Base-by-base conservation (phyloP, 2,797 vertebrate genomes). In the Lateolabrax maculatus region DNA sequence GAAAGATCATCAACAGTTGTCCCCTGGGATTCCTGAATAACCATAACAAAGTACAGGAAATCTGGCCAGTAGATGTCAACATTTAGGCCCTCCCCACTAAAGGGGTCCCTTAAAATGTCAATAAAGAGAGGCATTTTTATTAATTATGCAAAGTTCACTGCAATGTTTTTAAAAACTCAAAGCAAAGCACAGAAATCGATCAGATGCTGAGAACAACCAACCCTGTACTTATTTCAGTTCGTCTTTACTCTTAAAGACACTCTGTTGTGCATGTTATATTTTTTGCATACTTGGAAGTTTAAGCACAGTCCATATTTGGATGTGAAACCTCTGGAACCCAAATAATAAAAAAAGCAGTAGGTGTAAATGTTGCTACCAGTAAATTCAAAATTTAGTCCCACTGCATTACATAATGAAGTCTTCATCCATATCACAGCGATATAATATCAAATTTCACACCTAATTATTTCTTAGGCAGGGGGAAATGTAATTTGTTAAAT, bases 381-480 rank as follows among this genome's bases (percentile, higher is more conserved):
- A 39, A 18, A 75, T 48, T 57, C 6, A 57, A 43, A 52, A 5
- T 52, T 51, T 19, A 23, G 25, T 71, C 46, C 1, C 34, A 10
- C 39, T 44, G 23, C 9, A 36, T 53, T 81, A 52, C 0, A 25
- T 2, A 46, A 23, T 21, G 0, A 75, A 68, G 0, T 69, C 63
- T 57, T 79, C 29, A 34, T 6, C 31, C 31, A 34, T 29, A n/a
- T 57, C 36, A 44, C 21, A 34, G 34, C 8, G 16, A 69, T 76
- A 44, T 63, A 27, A 64, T 39, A 63, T 76, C 44, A 81, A 18
- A 85, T 85, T 72, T 84, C 80, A 81, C 77, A 77, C 60, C 52
- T 75, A 58, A 75, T 80, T 82, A 75, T 80, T 36, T 81, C 52
- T 65, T 2, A 37, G 34, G 62, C 46, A 63, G 65, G 34, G 37